These are phyloP conservation scores for Solea solea DNA, from an alignment of 2,113 vertebrate genomes.

Conservation along the genomic window DNA sequence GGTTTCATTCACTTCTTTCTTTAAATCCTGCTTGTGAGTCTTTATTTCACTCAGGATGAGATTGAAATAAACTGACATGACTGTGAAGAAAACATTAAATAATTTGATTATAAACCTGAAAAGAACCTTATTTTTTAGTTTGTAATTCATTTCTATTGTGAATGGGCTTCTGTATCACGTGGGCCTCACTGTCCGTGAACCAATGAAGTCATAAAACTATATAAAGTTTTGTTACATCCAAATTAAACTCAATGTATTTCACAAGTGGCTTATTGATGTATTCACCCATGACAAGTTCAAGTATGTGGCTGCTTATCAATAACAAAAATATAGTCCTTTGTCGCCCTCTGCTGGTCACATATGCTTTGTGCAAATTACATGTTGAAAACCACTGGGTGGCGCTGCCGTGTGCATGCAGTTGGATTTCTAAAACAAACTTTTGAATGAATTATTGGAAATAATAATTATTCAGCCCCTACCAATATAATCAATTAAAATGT, in stretches of 20 bases:
- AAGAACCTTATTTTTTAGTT: too few species aligned
- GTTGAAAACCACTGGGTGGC: neutral
- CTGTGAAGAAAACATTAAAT: too few species aligned
- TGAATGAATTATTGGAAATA: too few species aligned
- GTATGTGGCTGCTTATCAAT: neutral
- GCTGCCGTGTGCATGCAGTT: neutral
- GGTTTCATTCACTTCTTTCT: too few species aligned
- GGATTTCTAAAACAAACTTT: neutral
- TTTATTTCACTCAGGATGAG: neutral
- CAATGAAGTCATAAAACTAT: neutral
- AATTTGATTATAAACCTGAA: too few species aligned
- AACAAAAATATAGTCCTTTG: conserved; percentile 1
- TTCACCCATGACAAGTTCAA: neutral
- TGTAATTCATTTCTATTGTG: too few species aligned
- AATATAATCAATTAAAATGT: too few species aligned
- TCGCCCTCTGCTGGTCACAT: conserved; percentile 52
- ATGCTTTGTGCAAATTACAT: neutral
- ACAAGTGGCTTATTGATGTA: neutral
- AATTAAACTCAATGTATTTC: too few species aligned
- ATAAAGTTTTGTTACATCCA: too few species aligned
- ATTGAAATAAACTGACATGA: neutral
- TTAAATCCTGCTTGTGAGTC: neutral
- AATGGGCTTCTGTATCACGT: too few species aligned
- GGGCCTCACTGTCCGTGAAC: neutral
- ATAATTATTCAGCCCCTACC: too few species aligned